Base-by-base conservation (phyloP, 2,113 vertebrate genomes). In the Aspidoscelis tigris region DNA sequence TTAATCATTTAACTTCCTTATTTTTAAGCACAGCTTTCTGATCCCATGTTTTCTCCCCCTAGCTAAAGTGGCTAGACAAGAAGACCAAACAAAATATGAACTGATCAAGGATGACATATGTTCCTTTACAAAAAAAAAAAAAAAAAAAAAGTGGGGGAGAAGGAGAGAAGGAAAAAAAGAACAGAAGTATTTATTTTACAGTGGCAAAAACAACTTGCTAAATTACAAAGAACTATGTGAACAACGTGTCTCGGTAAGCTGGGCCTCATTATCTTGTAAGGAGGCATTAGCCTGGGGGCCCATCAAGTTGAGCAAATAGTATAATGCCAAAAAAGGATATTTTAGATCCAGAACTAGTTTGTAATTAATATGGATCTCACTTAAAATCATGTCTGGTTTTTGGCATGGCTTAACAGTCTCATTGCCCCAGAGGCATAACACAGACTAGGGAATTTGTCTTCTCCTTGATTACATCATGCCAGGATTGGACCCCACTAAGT, bases 101-200 rank as follows among this genome's bases (percentile, higher is more conserved):
- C 86, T 90, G 88, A 90, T 89, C 78, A 85, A 69, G 72, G 89
- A 93, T 94, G 94, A 95, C 93, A 95, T 91, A 93, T 89, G 89
- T 92, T 84, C 85, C 80, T 91, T 65, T 69, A 2, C 3, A 18
- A 2, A 77, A 72, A 76, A 58, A 47, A 21, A 39, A 64, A 18
- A 4, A 18, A 18, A 6, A 2, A 16, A 64, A 22, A 24, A 4
- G 4, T 41, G 10, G 50, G 44, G 12, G 44, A 6, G n/a, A 6
- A 43, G 8, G 20, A 77, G n/a, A 41, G 61, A 21, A 4, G 7
- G 5, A 7, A 47, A 41, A 18, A 6, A 69, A 33, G n/a, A 69
- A 14, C 12, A 8, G 66, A 58, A 11, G 26, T 26, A 33, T 69
- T 78, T 33, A 44, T 44, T 78, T 5, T 84, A 4, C 14, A 86